Base-by-base conservation (phyloP, 1,140 invertebrate species). In the Diploscapter pachys region DNA sequence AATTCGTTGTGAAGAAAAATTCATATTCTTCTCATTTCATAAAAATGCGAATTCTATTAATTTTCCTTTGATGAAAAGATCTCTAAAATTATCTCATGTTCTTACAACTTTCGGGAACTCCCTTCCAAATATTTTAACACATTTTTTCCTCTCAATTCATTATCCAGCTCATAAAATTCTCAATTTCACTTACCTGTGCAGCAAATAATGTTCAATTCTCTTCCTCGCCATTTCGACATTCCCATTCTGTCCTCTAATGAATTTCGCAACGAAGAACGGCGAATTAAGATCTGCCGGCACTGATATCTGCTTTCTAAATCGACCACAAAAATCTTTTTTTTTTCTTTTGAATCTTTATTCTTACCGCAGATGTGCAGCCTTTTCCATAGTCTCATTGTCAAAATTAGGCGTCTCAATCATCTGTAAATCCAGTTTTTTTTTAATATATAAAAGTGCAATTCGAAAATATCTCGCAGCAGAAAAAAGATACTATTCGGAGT, bases 231-330 rank as follows among this genome's bases (percentile, higher is more conserved):
- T 67, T 31, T 74, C 73, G 2, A 74, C 66, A 54, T 74, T 67
- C 49, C 73, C 73, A 63, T 74, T 64, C 54, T 68, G 59, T 50
- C 56, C 73, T 57, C 57, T 13, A n/a, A 74, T 53, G 31, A 74
- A 74, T 53, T 67, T 13, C 11, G 73, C 73, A n/a, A 74, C 55
- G 53, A 74, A 74, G 66, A 68, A 74, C 4, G 63, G 54, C 8
- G 73, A 61, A 50, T 74, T 61, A 2, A 74, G 50, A 53, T 69
- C 57, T 5, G 68, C 73, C 9, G 73, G 73, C 0, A 74, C 63
- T 4, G 53, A 31, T 11, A 67, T 3, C 13, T 49, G 55, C 49
- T 57, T 49, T 62, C 5, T 49, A 52, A 71, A 6, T 31, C 31
- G 31, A 1, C 31, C 31, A 31, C 31, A 31, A 31, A 31, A 31